Base-by-base conservation (phyloP, 2,113 vertebrate species). In the Porphyrio hochstetteri region DNA sequence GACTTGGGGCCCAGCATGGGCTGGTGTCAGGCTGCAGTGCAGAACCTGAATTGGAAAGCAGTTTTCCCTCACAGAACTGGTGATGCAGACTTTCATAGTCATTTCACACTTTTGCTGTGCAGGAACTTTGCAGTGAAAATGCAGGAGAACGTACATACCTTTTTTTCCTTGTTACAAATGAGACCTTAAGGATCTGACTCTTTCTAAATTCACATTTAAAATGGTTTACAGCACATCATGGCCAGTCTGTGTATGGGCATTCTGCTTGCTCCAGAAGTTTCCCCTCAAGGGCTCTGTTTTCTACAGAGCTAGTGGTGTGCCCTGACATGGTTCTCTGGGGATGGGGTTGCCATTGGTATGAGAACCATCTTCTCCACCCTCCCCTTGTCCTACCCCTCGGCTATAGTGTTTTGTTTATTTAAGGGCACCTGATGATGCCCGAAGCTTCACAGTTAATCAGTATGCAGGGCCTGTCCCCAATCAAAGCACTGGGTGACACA, bases 91-190 rank as follows among this genome's bases (percentile, higher is more conserved):
- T 69, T 72, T 21, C 16, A 14, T 13, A 18, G 63, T 81, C 3
- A 0, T 80, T 89, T 74, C 40, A 10, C 5, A 21, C 35, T 63
- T 40, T 36, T 0, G 1, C 36, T 50, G 2, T 4, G 13, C 16
- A 40, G 53, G 23, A 63, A 11, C 31, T 20, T 35, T 35, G 7
- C 2, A 3, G 28, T 1, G 7, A 53, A 71, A 90, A 63, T 0
- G 1, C 46, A 50, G 42, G 25, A 46, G 1, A 0, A 31, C 42
- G 31, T 6, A 63, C n/a, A 14, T 28, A 44, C 0, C 0, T 78
- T 72, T 7, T 53, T 44, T 31, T 33, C 10, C 19, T 42, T 25
- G 9, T 46, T 88, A 53, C n/a, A 75, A 55, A 71, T 4, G 4
- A 29, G 38, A 36, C 33, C 35, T 70, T 59, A 36, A 85, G 40